Evolutionary conservation across 2,888 invertebrate genomes (phyloP), one percentile per base, ranked within the genome.

Genomic region (Scaptomyza cyrtandrae): DNA sequence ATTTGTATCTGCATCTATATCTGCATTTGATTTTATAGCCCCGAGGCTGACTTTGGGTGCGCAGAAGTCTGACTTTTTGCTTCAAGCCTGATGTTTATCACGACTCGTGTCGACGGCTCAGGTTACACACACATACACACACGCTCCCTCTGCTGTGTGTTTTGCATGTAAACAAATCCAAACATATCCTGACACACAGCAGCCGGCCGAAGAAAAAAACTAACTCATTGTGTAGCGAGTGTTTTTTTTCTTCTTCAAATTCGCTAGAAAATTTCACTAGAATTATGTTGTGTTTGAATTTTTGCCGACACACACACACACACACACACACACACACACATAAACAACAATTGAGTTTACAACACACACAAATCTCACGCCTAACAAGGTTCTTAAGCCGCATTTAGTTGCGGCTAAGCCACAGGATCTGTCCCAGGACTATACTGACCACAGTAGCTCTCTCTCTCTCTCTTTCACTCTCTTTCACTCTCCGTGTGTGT

Each of bases 301-400:
- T 80, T 75, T 58, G 78, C 86, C 87, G 87, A 84, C 85, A 52
- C 24, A 24, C 1, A 24, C 24, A 24, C 24, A 24, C 24, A 24
- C 24, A 24, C 24, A 24, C 29, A 29, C 29, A 29, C 29, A 29
- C 29, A 29, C 29, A 29, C 29, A 29, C 29, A 29, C 29, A 29
- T 0, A 0, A 29, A 29, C 13, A 55, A 55, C 55, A 55, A 55
- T 35, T 55, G 37, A 65, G 53, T 48, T 48, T 16, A 49, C 67
- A 57, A 49, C 55, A 62, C 14, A 52, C 57, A 66, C 66, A 77
- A 88, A 83, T 78, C 88, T 83, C 88, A 88, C 84, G 88, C 88
- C 88, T 84, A 88, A 88, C 80, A 86, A 74, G 83, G 44, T 71
- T 69, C 79, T 78, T 82, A 84, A 82, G 80, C 83, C 86, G 83